Percentiles rank a stretch among this genome's conserved stretches.
phyloP scores from a whole-genome alignment of 2,113 vertebrate genomes.

The Rattus rattus region DNA sequence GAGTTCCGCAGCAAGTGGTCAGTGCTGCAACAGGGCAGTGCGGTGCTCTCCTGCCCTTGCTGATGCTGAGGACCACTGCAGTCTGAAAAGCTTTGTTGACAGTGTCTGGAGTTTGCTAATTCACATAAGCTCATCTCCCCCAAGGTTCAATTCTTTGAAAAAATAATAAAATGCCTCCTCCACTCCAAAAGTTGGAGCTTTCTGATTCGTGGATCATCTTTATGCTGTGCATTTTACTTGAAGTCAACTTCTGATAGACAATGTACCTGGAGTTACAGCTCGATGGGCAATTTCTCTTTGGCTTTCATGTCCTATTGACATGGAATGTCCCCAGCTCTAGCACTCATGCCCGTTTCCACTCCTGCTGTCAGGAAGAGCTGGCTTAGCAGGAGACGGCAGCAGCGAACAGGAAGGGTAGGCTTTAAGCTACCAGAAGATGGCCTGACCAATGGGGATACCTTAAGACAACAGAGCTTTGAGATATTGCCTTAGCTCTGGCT shows the following conservation, averaged over 20 bases:
- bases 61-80: accelerated
- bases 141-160: background rate
- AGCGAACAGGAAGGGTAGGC: slow-evolving; percentile 12
- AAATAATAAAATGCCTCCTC: background rate
- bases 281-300: background rate
- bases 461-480: background rate
- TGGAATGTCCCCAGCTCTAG: background rate
- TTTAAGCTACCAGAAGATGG: background rate
- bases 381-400: slow-evolving; percentile 16
- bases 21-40: accelerated
- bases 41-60: no score
- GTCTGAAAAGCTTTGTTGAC: background rate
- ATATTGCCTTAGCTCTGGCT: background rate
- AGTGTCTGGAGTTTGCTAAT: background rate
- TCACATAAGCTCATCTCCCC: background rate
- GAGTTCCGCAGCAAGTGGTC: background rate
- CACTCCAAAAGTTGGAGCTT: background rate
- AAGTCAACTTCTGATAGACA: background rate
- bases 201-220: background rate
- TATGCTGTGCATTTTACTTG: background rate
- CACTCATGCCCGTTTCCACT: background rate
- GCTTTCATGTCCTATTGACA: background rate
- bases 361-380: background rate
- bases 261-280: background rate
- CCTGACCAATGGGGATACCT: background rate